These are phyloP conservation scores for Psittacara wagleri DNA, from an alignment of 2,113 vertebrate species.

Conservation along the genomic window DNA sequence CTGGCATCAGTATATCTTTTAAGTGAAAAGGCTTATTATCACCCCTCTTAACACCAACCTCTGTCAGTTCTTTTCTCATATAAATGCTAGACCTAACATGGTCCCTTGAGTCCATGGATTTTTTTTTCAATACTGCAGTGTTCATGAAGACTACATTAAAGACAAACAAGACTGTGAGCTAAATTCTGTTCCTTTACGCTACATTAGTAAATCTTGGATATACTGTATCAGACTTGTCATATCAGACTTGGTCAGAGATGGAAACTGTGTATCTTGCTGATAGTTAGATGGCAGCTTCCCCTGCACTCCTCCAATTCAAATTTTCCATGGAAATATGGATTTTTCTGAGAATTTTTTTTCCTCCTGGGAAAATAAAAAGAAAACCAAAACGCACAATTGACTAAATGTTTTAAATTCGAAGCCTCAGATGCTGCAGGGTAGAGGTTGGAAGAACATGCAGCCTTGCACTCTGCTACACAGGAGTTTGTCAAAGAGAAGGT, in stretches of 20 bases:
- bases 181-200: background rate
- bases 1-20: background rate
- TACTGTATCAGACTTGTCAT: background rate
- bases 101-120: background rate
- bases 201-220: background rate
- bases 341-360: background rate
- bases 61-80: background rate
- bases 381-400: background rate
- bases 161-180: background rate
- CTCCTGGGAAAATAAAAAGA: background rate
- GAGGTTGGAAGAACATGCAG: background rate
- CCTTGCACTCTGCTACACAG: background rate
- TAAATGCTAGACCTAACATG: background rate
- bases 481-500: background rate
- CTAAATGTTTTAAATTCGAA: background rate
- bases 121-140: background rate
- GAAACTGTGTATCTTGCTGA: background rate
- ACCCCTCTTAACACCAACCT: background rate
- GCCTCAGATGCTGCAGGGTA: background rate
- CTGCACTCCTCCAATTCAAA: background rate
- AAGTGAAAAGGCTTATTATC: background rate
- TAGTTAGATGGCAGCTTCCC: background rate
- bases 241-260: background rate
- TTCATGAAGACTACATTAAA: background rate
- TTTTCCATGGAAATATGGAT: background rate